phyloP scores from a whole-genome alignment of 2,888 invertebrate species.

The Morpho helenor region DNA sequence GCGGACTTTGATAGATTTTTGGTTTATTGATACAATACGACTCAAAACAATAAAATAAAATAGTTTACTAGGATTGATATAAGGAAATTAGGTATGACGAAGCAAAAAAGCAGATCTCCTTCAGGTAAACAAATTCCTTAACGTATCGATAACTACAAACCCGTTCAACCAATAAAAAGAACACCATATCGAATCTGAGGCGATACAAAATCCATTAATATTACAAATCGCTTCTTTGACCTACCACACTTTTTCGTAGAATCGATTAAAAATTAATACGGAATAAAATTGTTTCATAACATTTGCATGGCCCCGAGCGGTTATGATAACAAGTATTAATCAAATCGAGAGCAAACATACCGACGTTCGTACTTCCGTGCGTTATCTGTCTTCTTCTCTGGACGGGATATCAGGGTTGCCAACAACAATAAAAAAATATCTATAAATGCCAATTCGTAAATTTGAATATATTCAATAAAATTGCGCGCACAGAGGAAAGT shows the following conservation, averaged over 20 bases:
- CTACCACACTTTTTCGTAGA: constrained; percentile 6
- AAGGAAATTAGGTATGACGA: too few species aligned
- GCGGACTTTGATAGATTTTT: too few species aligned
- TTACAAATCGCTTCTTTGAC: background rate
- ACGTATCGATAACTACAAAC: too few species aligned
- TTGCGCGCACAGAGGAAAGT: too few species aligned
- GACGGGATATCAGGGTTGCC: constrained; percentile 37
- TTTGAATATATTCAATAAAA: too few species aligned
- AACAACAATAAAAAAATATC: constrained; percentile 4
- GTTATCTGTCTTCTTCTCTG: constrained; percentile 54
- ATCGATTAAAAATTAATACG: constrained; percentile 10
- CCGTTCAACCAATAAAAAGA: too few species aligned
- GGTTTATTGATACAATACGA: too few species aligned
- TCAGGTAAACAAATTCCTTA: too few species aligned
- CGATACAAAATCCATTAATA: background rate
- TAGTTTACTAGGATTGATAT: too few species aligned
- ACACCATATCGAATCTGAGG: too few species aligned
- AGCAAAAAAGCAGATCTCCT: too few species aligned
- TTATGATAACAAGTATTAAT: constrained; percentile 45
- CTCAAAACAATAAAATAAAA: too few species aligned
- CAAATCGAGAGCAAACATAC: constrained; percentile 44
- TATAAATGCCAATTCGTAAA: background rate
- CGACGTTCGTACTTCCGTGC: constrained; percentile 45
- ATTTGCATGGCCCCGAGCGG: constrained; percentile 37
- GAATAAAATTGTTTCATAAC: constrained; percentile 10